Evolutionary conservation across 2,797 vertebrate species (phyloP).

Genomic region (Coluber constrictor): DNA sequence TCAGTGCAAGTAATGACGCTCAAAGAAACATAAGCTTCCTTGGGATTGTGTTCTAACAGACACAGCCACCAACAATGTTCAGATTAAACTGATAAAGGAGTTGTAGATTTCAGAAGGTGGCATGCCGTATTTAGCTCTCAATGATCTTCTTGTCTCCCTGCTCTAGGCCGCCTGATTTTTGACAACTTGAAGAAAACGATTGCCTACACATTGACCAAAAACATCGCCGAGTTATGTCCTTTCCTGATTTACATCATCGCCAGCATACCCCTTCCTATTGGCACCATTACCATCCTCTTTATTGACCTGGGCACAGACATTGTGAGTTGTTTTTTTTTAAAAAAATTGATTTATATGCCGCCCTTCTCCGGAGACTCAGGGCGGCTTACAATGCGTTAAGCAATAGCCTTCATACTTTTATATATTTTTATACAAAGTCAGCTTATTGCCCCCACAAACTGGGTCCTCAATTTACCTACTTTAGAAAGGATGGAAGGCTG

Average conservation of each 20-base stretch:
- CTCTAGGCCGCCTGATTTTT: conserved; percentile 77
- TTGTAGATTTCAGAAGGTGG: background rate
- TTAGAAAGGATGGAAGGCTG: too few species aligned
- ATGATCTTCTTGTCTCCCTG: background rate
- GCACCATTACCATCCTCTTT: conserved; percentile 79
- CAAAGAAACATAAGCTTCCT: background rate
- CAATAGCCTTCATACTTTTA: too few species aligned
- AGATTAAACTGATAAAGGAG: background rate
- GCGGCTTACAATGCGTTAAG: too few species aligned
- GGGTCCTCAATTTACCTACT: too few species aligned
- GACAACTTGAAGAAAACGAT: conserved; percentile 82
- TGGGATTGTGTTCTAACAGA: background rate
- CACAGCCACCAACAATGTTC: background rate
- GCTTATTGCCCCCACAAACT: too few species aligned
- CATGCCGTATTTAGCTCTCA: background rate
- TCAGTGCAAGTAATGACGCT: background rate
- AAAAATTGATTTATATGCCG: too few species aligned
- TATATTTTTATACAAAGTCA: too few species aligned
- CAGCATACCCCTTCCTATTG: conserved; percentile 75
- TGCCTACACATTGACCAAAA: conserved; percentile 80
- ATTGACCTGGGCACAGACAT: conserved; percentile 80
- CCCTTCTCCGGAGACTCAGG: too few species aligned
- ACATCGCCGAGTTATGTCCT: conserved; percentile 78
- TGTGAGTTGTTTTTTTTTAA: conserved; percentile 62
- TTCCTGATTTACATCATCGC: conserved; percentile 77